Evolutionary conservation across 1,140 invertebrate species (phyloP), one percentile per base, ranked within the genome.

Genomic region (Gonioctena quinquepunctata): DNA sequence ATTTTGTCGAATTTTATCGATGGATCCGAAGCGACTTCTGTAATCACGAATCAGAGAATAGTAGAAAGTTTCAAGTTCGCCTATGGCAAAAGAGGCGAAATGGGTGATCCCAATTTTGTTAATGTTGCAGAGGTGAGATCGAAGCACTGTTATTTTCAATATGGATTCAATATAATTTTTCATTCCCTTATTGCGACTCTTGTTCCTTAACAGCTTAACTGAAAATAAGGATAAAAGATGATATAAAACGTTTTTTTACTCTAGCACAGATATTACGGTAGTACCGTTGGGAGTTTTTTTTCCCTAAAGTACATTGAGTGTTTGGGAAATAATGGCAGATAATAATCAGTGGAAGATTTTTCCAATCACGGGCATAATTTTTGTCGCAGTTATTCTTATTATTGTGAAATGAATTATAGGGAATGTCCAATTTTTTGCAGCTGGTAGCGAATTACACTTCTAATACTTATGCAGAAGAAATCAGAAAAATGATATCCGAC

Each of bases 21-120:
- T 68, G 33, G 16, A 13, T 74, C 74, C 21, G 73, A 81, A 19
- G 69, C 80, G 2, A 28, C 69, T 28, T 59, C 79, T 0, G 69
- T 82, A 4, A 79, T 79, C 11, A 82, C 83, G 71, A 90, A 88
- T 86, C 96, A 97, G 72, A 88, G 94, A 33, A 88, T 98, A 23
- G 85, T 94, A 1, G 96, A 99, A 84, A 89, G 93, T 1, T 96
- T 97, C 79, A 99, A 99, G 83, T 97, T 93, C 87, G 95, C 91
- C 13, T 99, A 96, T 82, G 96, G 94, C 0, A 89, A 88, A 75
- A 86, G 97, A 68, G 94, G 93, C 2, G 87, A 92, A 69, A 83
- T 99, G 27, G 97, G 93, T 0, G 97, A 99, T 87, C 88, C 90
- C 11, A 81, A 85, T 52, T 93, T 85, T 26, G 66, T 16, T 22